Evolutionary conservation across 2,888 invertebrate genomes (phyloP), one percentile per base, ranked within the genome.

Genomic region (Erebia epiphron): DNA sequence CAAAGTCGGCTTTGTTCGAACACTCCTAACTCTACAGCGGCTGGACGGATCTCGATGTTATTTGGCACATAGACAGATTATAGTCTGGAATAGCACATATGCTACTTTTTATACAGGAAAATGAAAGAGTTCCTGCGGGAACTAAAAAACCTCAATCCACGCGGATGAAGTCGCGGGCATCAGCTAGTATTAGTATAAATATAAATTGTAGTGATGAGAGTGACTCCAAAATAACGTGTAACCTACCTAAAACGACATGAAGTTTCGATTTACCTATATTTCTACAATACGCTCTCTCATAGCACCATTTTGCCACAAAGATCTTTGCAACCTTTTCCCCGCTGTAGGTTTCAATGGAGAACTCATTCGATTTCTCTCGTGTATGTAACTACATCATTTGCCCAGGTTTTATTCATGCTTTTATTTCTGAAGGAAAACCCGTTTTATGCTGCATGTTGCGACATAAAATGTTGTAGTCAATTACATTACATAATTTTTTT

Each of bases 351-450:
- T 75, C 70, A 76, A 75, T 75, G 68, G 75, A 60, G 69, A 73
- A 75, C 68, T 72, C 75, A 76, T 76, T 75, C 76, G 75, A 75
- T 73, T 75, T 76, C 72, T 63, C 71, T 70, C 76, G 66, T 69
- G 72, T 73, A 70, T 71, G 74, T 74, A 73, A 74, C 72, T 75
- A 74, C 74, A 72, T 71, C 71, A 72, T 72, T 74, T 71, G 75
- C 69, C 72, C 70, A 72, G 73, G 70, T 75, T 76, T 73, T 73
- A 75, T 73, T 75, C 73, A 69, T 70, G 58, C 70, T 71, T 73
- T 75, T 75, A 76, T 74, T 76, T 72, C 72, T 69, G 58, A 68
- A 70, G 67, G 66, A 70, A 63, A 64, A 57, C 68, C 65, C 71
- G 60, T 67, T 73, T 69, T 72, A 68, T 71, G 73, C 71, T 68